Base-by-base conservation (phyloP, 2,888 invertebrate genomes). In the Drosophila birchii region DNA sequence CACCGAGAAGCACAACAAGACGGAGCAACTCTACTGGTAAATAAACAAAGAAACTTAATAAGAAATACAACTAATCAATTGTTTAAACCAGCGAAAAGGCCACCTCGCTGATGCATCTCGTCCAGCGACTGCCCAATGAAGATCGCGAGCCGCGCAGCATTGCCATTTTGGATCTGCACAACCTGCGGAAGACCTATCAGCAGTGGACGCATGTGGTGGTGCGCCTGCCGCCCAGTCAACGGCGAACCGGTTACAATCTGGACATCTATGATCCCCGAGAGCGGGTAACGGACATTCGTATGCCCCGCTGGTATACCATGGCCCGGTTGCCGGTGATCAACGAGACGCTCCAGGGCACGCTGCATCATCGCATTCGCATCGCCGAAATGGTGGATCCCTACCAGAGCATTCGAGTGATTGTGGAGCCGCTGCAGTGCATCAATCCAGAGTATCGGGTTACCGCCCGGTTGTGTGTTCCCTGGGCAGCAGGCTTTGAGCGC, bases 161-260 rank as follows among this genome's bases (percentile, higher is more conserved):
- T 18, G 94, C 94, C 0, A 0, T 90, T 1, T 72, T 97, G 4
- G 93, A 96, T 86, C 91, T 96, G 51, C 94, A 95, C 43, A 93
- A 94, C 67, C 85, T 97, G 11, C 94, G 93, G 76, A 93, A 94
- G 58, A 92, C 92, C 2, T 92, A 94, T 73, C 93, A 93, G 0
- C 92, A 93, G 36, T 95, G 95, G 93, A 95, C 96, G 0, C 97
- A 97, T 90, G 93, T 97, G 7, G 91, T 97, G 12, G 93, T 97
- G 29, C 94, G 94, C 90, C 94, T 96, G 29, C 93, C 94, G 32
- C 94, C 95, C 0, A 55, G 58, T 18, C 61, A 38, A 23, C 51
- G 75, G 7, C 76, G 80, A 11, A 93, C 95, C 56, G 93, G 93
- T 32, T 91, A 96, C 56, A 94, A 95, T 87, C 93, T 96, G 7